Evolutionary conservation across 53 echinoderm and acorn worm species (phyloP).

Genomic region (Paelopatides confundens): DNA sequence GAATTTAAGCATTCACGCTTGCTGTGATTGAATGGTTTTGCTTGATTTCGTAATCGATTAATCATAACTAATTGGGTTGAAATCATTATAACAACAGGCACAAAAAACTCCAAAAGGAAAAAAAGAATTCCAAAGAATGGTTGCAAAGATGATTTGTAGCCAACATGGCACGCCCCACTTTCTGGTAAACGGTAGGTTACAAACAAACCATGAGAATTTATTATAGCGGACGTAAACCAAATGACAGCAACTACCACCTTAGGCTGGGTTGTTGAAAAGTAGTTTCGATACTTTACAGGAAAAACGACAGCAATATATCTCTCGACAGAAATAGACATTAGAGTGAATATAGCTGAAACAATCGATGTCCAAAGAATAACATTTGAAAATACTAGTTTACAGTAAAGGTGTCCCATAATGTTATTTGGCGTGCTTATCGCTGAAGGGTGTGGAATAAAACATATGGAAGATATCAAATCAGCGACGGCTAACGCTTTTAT

Average conservation of each 20-base stretch:
- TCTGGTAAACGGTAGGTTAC: neutral
- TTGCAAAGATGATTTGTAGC: slow-evolving; percentile 37
- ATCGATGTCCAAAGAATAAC: neutral
- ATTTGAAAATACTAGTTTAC: neutral
- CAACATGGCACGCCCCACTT: neutral
- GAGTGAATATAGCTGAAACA: neutral
- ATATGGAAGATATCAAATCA: slow-evolving; percentile 32
- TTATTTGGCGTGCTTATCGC: neutral
- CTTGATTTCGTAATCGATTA: slow-evolving; percentile 46
- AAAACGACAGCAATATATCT: slow-evolving; percentile 12
- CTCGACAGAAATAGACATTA: neutral
- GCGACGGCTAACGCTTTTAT: slow-evolving; percentile 64
- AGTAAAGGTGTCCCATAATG: neutral
- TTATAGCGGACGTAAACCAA: neutral
- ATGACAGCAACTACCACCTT: neutral
- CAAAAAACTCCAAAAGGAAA: slow-evolving; percentile 66
- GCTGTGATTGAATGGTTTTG: neutral
- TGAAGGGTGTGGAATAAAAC: neutral
- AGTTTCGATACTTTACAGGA: neutral
- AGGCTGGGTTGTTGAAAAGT: neutral
- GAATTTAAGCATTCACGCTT: neutral
- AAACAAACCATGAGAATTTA: neutral
- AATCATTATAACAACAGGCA: slow-evolving; percentile 80
- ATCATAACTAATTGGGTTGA: slow-evolving; percentile 69
- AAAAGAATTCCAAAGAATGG: slow-evolving; percentile 62